phyloP scores from a whole-genome alignment of 1,140 invertebrate species.

The Dinoponera quadriceps region DNA sequence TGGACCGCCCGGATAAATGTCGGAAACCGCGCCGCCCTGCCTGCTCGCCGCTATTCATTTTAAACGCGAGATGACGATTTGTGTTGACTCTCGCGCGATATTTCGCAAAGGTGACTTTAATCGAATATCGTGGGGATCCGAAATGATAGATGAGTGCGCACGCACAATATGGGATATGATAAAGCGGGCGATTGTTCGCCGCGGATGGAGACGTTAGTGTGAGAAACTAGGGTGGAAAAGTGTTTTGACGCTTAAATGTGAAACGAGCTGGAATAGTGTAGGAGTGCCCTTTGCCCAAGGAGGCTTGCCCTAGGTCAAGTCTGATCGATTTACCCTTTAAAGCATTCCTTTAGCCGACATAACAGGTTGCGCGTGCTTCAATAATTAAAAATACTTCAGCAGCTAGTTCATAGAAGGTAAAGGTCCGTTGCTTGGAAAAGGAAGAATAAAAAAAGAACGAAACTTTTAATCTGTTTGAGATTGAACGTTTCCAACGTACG shows the following conservation, averaged over 20 bases:
- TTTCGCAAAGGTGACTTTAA: constrained; percentile 39
- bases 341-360: constrained; percentile 18
- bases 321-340: constrained; percentile 51
- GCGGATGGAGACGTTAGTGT: not conserved
- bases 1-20: constrained; percentile 35
- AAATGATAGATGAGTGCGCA: constrained; percentile 27
- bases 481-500: not conserved
- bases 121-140: constrained; percentile 44
- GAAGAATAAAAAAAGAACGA: too few species aligned
- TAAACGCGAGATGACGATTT: constrained; percentile 46
- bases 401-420: not conserved
- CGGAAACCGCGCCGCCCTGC: constrained; percentile 9
- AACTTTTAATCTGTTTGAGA: not conserved
- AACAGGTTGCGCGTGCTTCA: constrained; percentile 19
- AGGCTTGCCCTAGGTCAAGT: constrained; percentile 38
- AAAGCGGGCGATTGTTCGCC: constrained; percentile 54
- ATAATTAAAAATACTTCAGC: constrained; percentile 44
- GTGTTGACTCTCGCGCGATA: constrained; percentile 7
- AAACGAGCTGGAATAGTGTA: not conserved
- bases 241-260: constrained; percentile 21
- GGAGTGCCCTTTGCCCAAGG: constrained; percentile 28
- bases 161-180: constrained; percentile 26
- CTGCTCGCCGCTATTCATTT: constrained; percentile 17
- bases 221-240: constrained; percentile 36
- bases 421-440: not conserved